Evolutionary conservation across 2,888 invertebrate species (phyloP).

Genomic region (Hirtodrosophila alboralis): DNA sequence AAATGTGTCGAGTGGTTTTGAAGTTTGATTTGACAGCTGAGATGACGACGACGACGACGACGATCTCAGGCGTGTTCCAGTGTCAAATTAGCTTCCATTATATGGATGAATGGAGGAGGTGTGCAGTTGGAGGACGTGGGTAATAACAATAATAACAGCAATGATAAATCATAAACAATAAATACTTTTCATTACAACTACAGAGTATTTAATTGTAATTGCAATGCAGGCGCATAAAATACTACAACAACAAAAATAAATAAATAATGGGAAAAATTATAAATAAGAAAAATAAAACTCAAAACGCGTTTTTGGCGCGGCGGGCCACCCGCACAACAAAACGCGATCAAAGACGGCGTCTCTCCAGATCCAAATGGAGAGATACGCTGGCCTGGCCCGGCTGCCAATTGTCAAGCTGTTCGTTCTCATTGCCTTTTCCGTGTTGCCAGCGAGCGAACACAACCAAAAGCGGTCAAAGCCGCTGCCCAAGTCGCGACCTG

Average conservation of each 20-base stretch:
- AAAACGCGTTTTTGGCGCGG: slow-evolving; percentile 47
- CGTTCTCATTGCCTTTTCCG: slow-evolving; percentile 61
- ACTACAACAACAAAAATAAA: slow-evolving; percentile 9
- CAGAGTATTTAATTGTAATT: slow-evolving; percentile 50
- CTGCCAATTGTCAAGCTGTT: slow-evolving; percentile 56
- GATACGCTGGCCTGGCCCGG: not conserved
- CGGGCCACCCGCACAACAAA: slow-evolving; percentile 64
- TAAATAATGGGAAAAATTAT: slow-evolving; percentile 20
- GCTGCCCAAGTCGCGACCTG: slow-evolving; percentile 27
- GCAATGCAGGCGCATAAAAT: slow-evolving; percentile 36
- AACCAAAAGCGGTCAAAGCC: slow-evolving; percentile 48
- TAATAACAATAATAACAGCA: slow-evolving; percentile 49
- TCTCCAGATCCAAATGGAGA: slow-evolving; percentile 56
- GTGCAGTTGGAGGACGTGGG: slow-evolving; percentile 19
- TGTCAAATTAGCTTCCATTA: slow-evolving; percentile 74
- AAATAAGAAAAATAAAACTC: not conserved
- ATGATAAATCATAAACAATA: slow-evolving; percentile 72
- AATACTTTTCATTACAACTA: slow-evolving; percentile 51
- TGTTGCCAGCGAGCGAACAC: slow-evolving; percentile 25
- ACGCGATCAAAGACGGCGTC: slow-evolving; percentile 73
- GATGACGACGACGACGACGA: slow-evolving; percentile 33
- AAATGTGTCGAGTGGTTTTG: slow-evolving; percentile 64
- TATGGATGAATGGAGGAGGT: slow-evolving; percentile 24
- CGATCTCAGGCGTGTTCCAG: slow-evolving; percentile 65
- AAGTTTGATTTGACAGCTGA: slow-evolving; percentile 70